Evolutionary conservation across 2,888 invertebrate genomes (phyloP).

Genomic region (Tromatobia lineatoria): DNA sequence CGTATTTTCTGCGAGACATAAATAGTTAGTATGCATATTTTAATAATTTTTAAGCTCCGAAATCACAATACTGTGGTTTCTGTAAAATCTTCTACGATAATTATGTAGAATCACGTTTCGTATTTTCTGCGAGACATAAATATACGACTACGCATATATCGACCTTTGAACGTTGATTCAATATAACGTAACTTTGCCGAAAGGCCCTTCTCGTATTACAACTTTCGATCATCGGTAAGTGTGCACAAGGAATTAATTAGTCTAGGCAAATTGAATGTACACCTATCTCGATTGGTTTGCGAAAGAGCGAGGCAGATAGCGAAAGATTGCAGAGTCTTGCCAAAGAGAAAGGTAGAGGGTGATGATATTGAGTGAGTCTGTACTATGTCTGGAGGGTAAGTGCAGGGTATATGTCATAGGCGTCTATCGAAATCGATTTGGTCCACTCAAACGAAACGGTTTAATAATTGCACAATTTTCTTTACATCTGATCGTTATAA

Average conservation of each 20-base stretch:
- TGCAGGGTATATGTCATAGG: constrained; percentile 12
- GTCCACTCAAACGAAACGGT: background rate
- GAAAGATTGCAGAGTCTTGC: background rate
- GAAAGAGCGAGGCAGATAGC: constrained; percentile 7
- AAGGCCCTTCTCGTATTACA: background rate
- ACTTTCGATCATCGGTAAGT: constrained; percentile 51
- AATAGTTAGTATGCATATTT: no score
- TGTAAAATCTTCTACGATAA: background rate
- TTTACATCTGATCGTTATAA: background rate
- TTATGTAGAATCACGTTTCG: background rate
- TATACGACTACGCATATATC: background rate
- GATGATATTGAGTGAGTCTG: constrained; percentile 14
- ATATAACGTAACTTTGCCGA: constrained; percentile 17
- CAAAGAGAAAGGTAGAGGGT: constrained; percentile 17
- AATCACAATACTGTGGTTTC: background rate
- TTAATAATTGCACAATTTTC: background rate
- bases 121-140: background rate
- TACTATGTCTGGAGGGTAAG: constrained; percentile 34
- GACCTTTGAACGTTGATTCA: constrained; percentile 30
- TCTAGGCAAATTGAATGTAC: constrained; percentile 43
- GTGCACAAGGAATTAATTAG: constrained; percentile 60
- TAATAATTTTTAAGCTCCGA: background rate
- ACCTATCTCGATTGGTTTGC: constrained; percentile 48
- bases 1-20: background rate
- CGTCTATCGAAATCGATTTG: constrained; percentile 26